Conservation (phyloP, 2,113 vertebrate species). For the Phyllostomus discolor region DNA sequence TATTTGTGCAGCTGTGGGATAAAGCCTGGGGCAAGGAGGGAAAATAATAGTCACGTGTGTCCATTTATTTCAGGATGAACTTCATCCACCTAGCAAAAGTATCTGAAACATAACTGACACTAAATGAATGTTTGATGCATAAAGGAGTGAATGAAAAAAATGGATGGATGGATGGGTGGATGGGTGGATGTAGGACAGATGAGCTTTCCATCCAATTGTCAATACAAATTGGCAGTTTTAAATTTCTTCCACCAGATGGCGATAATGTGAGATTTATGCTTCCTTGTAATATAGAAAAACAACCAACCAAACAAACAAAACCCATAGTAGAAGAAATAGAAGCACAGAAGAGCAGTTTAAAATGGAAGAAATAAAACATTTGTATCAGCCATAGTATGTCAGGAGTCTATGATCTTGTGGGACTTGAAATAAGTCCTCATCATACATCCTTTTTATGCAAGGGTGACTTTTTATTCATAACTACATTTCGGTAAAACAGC, state of each 20-base stretch:
- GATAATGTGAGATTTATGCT: slow-evolving; percentile 1
- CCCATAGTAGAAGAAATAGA: not conserved
- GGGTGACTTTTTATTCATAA: slow-evolving; percentile 4
- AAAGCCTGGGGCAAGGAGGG: not conserved
- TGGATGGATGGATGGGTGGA: not conserved
- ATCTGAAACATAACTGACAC: not conserved
- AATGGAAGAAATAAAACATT: not conserved
- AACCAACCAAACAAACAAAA: not conserved
- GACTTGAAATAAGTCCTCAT: not conserved
- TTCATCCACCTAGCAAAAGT: not conserved
- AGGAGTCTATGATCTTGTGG: not conserved
- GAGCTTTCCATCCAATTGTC: not conserved
- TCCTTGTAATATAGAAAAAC: not conserved
- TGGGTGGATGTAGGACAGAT: not conserved
- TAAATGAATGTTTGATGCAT: slow-evolving; percentile 4
- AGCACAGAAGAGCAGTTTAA: not conserved
- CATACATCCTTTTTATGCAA: not conserved
- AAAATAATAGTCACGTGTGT: not conserved
- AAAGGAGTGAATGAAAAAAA: not conserved
- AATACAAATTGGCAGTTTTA: slow-evolving; percentile 15
- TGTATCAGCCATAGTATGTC: not conserved
- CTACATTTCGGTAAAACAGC: slow-evolving; percentile 19
- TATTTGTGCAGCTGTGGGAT: not conserved
- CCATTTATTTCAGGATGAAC: not conserved
- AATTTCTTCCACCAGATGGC: slow-evolving; percentile 46